A percentile compares a stretch with the other conserved stretches of the same genome.
phyloP scores from a whole-genome alignment of 2,888 invertebrate genomes.

The Adelognathus sp. region DNA sequence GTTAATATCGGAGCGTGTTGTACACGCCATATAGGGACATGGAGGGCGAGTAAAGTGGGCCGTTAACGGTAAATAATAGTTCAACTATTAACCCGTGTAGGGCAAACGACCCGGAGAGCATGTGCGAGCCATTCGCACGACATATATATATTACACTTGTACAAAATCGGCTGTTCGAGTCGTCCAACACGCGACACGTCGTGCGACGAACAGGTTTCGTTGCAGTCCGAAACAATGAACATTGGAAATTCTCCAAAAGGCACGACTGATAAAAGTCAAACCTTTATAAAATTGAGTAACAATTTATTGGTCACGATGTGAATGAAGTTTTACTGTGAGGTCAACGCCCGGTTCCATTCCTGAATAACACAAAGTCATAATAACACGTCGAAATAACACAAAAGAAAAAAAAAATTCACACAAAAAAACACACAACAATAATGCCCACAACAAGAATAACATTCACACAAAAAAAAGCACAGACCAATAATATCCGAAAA shows the following conservation, averaged over 20 bases:
- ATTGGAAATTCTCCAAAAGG: neutral
- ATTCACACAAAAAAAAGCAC: too few relatives aligned
- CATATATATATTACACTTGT: constrained; percentile 69
- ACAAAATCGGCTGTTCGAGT: constrained; percentile 67
- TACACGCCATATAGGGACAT: constrained; percentile 24
- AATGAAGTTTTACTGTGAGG: too few relatives aligned
- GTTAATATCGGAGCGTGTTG: constrained; percentile 67
- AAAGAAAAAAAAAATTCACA: too few relatives aligned
- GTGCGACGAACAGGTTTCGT: neutral
- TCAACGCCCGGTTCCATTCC: too few relatives aligned
- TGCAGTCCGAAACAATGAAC: neutral
- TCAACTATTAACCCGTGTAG: constrained; percentile 67
- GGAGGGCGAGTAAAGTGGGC: constrained; percentile 65
- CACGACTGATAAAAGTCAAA: too few relatives aligned
- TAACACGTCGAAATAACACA: too few relatives aligned
- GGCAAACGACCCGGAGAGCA: constrained; percentile 37
- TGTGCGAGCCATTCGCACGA: constrained; percentile 27
- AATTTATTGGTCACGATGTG: too few relatives aligned
- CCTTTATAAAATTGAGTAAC: too few relatives aligned
- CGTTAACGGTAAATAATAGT: constrained; percentile 77
- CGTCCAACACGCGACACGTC: constrained; percentile 30
- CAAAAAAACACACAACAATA: too few relatives aligned
- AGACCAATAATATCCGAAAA: too few relatives aligned
- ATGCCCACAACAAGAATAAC: too few relatives aligned
- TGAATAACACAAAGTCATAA: too few relatives aligned